A percentile compares a stretch with the other conserved stretches of the same genome.
Conservation (phyloP, 1,140 invertebrate genomes). For the Sweltsa coloradensis region DNA sequence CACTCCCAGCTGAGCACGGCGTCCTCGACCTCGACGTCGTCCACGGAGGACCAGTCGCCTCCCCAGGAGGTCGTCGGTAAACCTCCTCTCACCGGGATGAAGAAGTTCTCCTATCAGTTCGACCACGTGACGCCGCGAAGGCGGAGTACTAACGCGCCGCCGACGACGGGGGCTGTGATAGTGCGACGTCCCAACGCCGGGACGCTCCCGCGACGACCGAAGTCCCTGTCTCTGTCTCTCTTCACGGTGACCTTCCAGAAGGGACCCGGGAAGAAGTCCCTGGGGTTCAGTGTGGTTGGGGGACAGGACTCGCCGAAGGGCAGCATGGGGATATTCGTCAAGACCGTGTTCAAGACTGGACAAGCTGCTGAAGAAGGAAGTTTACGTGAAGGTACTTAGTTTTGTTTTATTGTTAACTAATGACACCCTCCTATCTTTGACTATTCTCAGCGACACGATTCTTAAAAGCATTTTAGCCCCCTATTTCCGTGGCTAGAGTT, state of each 20-base stretch:
- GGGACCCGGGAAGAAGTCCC: slow-evolving; percentile 67
- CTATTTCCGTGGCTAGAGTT: no score
- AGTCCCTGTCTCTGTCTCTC: slow-evolving; percentile 26
- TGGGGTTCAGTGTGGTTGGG: slow-evolving; percentile 86
- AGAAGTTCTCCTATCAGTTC: slow-evolving; percentile 20
- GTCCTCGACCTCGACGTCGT: background rate
- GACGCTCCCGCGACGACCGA: slow-evolving; percentile 51
- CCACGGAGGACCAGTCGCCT: background rate
- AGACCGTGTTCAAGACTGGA: slow-evolving; percentile 76
- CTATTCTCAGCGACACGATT: no score
- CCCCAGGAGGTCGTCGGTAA: slow-evolving; percentile 2
- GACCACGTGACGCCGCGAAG: slow-evolving; percentile 1
- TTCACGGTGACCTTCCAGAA: slow-evolving; percentile 50
- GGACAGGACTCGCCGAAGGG: slow-evolving; percentile 80
- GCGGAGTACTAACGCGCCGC: background rate
- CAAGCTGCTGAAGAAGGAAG: slow-evolving; percentile 76
- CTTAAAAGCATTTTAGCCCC: no score
- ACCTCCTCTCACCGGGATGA: slow-evolving; percentile 21
- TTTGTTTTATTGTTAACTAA: no score
- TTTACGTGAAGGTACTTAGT: slow-evolving; percentile 75
- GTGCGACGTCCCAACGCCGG: slow-evolving; percentile 28
- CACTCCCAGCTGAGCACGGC: background rate
- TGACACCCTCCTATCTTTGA: no score
- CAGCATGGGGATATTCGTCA: slow-evolving; percentile 55
- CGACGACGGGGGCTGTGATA: background rate